Conservation (phyloP, 2,888 invertebrate species). For the Brachynemurus nebulosus region DNA sequence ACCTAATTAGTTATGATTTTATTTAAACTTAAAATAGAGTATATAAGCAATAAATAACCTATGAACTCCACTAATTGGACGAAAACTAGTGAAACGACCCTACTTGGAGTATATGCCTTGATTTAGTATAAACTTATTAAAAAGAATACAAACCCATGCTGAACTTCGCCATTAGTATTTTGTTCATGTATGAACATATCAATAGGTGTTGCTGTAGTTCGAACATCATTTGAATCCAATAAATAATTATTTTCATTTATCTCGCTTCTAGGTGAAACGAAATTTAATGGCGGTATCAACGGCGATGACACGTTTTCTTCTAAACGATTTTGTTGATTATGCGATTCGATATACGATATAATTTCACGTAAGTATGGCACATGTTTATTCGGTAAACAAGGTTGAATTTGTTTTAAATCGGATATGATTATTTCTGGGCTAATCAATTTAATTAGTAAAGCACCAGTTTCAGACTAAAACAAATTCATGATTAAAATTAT, state of each 20-base stretch:
- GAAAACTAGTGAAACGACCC: too few relatives aligned
- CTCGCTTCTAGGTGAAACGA: constrained; percentile 32
- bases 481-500: constrained; percentile 7
- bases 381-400: constrained; percentile 32
- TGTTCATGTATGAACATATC: constrained; percentile 24
- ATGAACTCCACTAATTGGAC: too few relatives aligned
- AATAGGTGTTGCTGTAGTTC: constrained; percentile 25
- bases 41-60: too few relatives aligned
- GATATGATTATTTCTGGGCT: constrained; percentile 32
- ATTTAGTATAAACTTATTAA: neutral
- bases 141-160: constrained; percentile 2
- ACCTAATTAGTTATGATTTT: too few relatives aligned
- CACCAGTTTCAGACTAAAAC: constrained; percentile 39
- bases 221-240: neutral
- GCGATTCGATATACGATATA: constrained; percentile 31
- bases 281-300: constrained; percentile 33
- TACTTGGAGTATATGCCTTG: constrained; percentile 4
- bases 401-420: constrained; percentile 31
- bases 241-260: neutral
- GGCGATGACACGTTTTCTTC: constrained; percentile 28
- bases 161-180: constrained; percentile 21
- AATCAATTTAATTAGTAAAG: constrained; percentile 36
- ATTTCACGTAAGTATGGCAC: constrained; percentile 33
- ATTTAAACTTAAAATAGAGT: too few relatives aligned
- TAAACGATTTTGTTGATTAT: too few relatives aligned